Conservation (phyloP, 2,888 invertebrate species). For the Nysson spinosus region DNA sequence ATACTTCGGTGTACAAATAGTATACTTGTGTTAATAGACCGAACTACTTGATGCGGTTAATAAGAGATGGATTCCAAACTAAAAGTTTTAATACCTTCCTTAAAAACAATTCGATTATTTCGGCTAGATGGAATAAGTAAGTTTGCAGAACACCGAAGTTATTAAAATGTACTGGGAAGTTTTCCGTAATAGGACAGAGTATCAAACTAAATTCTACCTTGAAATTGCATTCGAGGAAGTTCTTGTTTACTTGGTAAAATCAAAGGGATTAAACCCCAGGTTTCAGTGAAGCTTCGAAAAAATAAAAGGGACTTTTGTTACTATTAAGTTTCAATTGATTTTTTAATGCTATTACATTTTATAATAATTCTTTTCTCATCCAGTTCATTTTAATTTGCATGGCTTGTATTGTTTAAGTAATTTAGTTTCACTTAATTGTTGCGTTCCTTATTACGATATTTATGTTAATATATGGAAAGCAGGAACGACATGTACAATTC, state of each 20-base stretch:
- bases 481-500: no score
- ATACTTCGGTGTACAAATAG: no score
- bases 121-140: slow-evolving; percentile 15
- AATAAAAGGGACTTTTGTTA: slow-evolving; percentile 12
- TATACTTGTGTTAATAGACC: no score
- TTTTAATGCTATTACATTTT: not conserved
- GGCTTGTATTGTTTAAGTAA: no score
- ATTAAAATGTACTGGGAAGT: slow-evolving; percentile 26
- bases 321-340: slow-evolving; percentile 19
- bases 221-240: slow-evolving; percentile 25
- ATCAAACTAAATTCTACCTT: slow-evolving; percentile 23
- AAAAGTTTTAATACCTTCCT: not conserved
- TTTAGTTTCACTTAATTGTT: no score
- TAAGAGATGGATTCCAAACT: not conserved
- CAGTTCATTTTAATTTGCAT: not conserved
- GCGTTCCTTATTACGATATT: no score
- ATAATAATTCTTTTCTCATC: slow-evolving; percentile 3
- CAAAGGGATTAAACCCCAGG: slow-evolving; percentile 8
- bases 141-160: slow-evolving; percentile 14
- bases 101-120: slow-evolving; percentile 19
- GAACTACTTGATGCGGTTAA: not conserved
- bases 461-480: no score
- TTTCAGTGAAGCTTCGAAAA: no score
- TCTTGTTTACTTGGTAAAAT: slow-evolving; percentile 29
- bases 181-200: slow-evolving; percentile 16